Conservation (phyloP, 2,797 vertebrate species). For the Chloroceryle amazona region DNA sequence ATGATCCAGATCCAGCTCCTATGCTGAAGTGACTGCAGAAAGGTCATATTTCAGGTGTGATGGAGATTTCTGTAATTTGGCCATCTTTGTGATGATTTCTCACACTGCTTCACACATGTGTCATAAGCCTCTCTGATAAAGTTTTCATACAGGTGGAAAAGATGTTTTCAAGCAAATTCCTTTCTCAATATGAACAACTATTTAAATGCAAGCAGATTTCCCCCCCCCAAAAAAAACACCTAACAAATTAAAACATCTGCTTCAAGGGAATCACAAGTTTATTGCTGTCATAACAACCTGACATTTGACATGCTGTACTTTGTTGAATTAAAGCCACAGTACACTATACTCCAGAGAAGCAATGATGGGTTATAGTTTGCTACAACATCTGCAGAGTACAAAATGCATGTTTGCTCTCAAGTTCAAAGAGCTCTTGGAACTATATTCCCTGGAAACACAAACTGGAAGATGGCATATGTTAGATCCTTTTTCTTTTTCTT, state of each 20-base stretch:
- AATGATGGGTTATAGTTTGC: constrained; percentile 43
- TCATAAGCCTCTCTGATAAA: neutral
- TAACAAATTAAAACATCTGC: constrained; percentile 68
- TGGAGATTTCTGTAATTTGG: constrained; percentile 6
- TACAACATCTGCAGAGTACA: constrained; percentile 50
- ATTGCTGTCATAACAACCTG: constrained; percentile 68
- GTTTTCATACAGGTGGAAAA: constrained; percentile 52
- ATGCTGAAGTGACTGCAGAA: neutral
- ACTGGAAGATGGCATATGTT: constrained; percentile 48
- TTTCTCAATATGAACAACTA: constrained; percentile 44
- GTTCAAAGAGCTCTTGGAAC: constrained; percentile 72
- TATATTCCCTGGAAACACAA: constrained; percentile 45
- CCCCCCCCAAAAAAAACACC: neutral
- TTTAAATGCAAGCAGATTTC: constrained; percentile 62
- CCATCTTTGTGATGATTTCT: neutral
- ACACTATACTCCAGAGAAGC: neutral
- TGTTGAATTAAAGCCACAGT: constrained; percentile 41
- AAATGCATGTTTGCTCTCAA: constrained; percentile 51
- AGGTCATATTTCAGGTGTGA: neutral
- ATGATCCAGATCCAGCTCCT: neutral
- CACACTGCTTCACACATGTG: neutral
- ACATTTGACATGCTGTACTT: constrained; percentile 34
- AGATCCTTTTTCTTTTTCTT: constrained; percentile 58
- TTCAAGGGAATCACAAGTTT: constrained; percentile 62
- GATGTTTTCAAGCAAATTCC: constrained; percentile 55